Evolutionary conservation across 2,797 vertebrate species (phyloP).

Genomic region (Falco cherrug): DNA sequence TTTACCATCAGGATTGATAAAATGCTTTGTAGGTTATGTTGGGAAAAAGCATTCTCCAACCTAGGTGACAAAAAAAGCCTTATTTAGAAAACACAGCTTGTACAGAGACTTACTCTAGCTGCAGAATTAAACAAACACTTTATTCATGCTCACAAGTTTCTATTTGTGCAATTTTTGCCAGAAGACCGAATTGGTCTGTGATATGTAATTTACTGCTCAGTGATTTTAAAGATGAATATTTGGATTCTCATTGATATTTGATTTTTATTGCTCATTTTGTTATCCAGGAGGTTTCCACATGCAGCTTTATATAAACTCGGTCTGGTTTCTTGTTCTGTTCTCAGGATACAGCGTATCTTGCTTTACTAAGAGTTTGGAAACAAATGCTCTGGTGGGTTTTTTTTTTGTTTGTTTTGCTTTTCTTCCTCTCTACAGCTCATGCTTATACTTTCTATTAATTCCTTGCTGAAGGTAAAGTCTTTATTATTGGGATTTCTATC

Average conservation of each 20-base stretch:
- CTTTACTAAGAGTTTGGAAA: background rate
- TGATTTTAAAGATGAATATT: slow-evolving; percentile 51
- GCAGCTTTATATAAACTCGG: slow-evolving; percentile 2
- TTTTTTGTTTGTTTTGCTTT: background rate
- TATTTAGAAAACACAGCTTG: background rate
- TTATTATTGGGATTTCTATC: background rate
- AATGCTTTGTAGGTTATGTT: background rate
- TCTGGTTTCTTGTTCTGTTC: slow-evolving; percentile 11
- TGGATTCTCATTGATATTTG: slow-evolving; percentile 38
- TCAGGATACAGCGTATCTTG: background rate
- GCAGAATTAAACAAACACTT: slow-evolving; percentile 37
- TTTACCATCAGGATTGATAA: background rate
- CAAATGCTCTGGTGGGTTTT: background rate
- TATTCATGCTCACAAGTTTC: slow-evolving; percentile 1
- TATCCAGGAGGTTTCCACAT: slow-evolving; percentile 18
- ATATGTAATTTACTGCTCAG: slow-evolving; percentile 27
- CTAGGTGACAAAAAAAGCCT: background rate
- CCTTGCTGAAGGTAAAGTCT: background rate
- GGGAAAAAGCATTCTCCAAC: background rate
- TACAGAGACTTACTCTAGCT: background rate
- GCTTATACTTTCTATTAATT: background rate
- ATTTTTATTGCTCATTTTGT: slow-evolving; percentile 39
- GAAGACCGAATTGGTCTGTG: slow-evolving; percentile 1
- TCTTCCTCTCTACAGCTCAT: background rate
- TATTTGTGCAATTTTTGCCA: slow-evolving; percentile 32